Conservation (phyloP, 1,140 invertebrate genomes). For the Lethrus apterus region DNA sequence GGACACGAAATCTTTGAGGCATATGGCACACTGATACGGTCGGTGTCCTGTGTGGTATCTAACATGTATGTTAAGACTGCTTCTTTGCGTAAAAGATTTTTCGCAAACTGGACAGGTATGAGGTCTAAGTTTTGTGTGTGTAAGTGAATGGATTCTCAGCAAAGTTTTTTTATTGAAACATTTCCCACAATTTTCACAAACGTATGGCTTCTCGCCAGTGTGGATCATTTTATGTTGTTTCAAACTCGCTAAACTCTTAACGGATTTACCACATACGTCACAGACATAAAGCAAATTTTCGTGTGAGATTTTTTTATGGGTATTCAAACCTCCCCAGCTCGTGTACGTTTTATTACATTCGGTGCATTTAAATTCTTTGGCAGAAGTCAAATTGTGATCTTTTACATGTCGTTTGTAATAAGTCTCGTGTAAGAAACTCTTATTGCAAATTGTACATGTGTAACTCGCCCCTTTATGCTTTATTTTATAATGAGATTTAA, state of each 20-base stretch:
- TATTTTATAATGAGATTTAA: neutral
- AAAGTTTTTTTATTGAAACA: conserved; percentile 55
- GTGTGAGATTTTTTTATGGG: conserved; percentile 41
- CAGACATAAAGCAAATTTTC: too few species aligned
- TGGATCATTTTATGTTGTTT: conserved; percentile 58
- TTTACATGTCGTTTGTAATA: neutral
- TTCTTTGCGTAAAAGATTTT: conserved; percentile 59
- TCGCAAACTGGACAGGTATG: conserved; percentile 46
- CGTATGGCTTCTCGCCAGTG: conserved; percentile 60
- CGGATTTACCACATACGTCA: conserved; percentile 37
- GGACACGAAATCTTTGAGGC: conserved; percentile 44
- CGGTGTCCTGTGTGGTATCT: conserved; percentile 69
- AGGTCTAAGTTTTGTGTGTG: conserved; percentile 38
- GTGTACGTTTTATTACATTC: too few species aligned
- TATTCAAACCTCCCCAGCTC: too few species aligned
- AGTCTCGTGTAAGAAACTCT: neutral
- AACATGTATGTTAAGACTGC: conserved; percentile 67
- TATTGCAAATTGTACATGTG: conserved; percentile 8
- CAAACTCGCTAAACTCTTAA: conserved; percentile 20
- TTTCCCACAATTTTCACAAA: conserved; percentile 63
- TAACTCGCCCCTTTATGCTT: neutral
- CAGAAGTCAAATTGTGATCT: neutral
- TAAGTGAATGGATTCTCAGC: conserved; percentile 36
- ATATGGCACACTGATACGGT: conserved; percentile 66
- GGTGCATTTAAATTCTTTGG: too few species aligned